Evolutionary conservation across 2,888 invertebrate genomes (phyloP).

Genomic region (Litoditis marina): DNA sequence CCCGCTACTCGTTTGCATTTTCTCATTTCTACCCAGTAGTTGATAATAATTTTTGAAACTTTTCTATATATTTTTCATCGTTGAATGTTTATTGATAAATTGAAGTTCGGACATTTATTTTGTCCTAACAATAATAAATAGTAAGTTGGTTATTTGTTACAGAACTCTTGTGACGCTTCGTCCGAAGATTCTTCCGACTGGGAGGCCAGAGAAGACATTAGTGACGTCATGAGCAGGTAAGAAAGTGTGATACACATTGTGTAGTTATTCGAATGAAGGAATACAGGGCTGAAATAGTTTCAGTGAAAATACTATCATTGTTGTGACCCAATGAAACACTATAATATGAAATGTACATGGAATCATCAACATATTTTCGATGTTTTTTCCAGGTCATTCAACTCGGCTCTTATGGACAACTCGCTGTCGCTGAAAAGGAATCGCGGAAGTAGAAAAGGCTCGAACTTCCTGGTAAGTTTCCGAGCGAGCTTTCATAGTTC

Average conservation of each 20-base stretch:
- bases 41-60: no score
- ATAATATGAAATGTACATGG: not conserved
- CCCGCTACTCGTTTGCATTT: no score
- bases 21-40: no score
- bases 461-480: constrained; percentile 6
- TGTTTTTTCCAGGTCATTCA: constrained; percentile 24
- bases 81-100: no score
- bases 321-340: no score
- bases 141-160: constrained; percentile 14
- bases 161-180: constrained; percentile 50
- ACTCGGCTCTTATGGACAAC: constrained; percentile 25
- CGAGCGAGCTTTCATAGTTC: no score
- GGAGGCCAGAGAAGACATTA: constrained; percentile 15
- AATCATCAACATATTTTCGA: not conserved
- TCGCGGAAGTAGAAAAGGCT: constrained; percentile 21
- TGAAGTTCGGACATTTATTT: no score
- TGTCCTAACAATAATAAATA: not conserved
- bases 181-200: constrained; percentile 48
- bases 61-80: no score
- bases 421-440: constrained; percentile 31
- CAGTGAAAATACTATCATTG: no score
- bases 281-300: no score
- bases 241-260: no score
- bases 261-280: no score
- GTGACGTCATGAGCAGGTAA: constrained; percentile 34